Conservation (phyloP, 2,113 vertebrate genomes). For the Leuciscus idus region DNA sequence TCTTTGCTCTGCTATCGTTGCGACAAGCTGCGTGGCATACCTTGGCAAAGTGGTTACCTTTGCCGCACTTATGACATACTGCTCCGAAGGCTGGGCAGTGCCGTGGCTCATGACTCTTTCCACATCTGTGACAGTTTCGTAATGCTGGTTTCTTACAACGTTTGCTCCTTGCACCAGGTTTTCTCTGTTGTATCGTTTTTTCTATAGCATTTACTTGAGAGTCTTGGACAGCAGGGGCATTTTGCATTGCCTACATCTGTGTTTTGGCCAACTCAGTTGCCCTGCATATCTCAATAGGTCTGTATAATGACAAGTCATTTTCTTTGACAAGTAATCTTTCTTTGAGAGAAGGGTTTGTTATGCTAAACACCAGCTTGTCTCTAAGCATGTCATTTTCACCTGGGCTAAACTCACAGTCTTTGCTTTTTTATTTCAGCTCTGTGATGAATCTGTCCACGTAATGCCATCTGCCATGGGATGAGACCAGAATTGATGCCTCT, state of each 20-base stretch:
- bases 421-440: not conserved
- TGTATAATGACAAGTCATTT: not conserved
- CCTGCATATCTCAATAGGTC: constrained; percentile 30
- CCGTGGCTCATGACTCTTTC: constrained; percentile 35
- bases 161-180: not conserved
- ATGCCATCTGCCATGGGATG: not conserved
- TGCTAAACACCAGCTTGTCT: constrained; percentile 55
- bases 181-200: not conserved
- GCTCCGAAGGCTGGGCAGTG: constrained; percentile 35
- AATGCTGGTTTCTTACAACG: not conserved
- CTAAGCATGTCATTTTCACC: constrained; percentile 48
- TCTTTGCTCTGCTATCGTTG: not conserved
- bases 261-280: constrained; percentile 37
- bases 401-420: not conserved
- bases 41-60: constrained; percentile 38
- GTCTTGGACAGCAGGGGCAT: not conserved
- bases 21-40: not conserved
- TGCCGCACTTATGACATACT: constrained; percentile 36
- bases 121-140: constrained; percentile 3
- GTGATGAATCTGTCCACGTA: constrained; percentile 45
- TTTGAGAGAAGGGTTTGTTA: constrained; percentile 21
- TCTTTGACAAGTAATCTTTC: constrained; percentile 37
- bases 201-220: not conserved
- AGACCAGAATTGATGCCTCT: not conserved
- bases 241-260: constrained; percentile 39